Conservation (phyloP, 37 sponge, comb jelly and placozoan species). For the Chondrosia reniformis region DNA sequence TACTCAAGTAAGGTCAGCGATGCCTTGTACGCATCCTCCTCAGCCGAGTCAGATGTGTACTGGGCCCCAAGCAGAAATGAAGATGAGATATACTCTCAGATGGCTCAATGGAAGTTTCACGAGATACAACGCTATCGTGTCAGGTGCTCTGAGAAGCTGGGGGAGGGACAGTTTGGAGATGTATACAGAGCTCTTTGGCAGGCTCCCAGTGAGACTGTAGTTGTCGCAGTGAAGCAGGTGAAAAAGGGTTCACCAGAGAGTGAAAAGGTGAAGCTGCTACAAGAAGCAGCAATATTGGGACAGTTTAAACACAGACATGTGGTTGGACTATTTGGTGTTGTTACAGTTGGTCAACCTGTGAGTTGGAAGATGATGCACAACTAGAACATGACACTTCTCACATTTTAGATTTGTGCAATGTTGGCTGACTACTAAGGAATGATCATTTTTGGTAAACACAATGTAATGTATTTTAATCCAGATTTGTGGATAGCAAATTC, state of each 20-base stretch:
- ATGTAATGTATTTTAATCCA: too few species aligned
- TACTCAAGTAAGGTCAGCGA: too few species aligned
- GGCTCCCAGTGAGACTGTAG: background rate
- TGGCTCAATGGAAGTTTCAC: constrained; percentile 1
- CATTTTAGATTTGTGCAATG: too few species aligned
- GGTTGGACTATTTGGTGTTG: background rate
- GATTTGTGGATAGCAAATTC: too few species aligned
- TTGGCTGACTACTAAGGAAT: too few species aligned
- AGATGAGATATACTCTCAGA: constrained; percentile 15
- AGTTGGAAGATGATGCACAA: too few species aligned
- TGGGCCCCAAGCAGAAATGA: constrained; percentile 9
- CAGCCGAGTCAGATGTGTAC: constrained; percentile 18
- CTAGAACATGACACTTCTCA: too few species aligned
- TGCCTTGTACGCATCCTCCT: constrained; percentile 12
- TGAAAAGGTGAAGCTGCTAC: constrained; percentile 2
- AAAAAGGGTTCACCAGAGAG: background rate
- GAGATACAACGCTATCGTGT: background rate
- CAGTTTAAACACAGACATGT: constrained; percentile 28
- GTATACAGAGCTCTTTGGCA: constrained; percentile 14
- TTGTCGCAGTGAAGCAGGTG: constrained; percentile 15
- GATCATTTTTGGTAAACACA: too few species aligned
- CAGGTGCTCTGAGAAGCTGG: background rate
- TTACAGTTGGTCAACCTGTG: constrained; percentile 8
- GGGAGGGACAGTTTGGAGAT: constrained; percentile 16
- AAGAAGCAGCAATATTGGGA: constrained; percentile 3